These are phyloP conservation scores for Buathra laborator DNA, from an alignment of 2,888 invertebrate genomes.

Conservation along the genomic window DNA sequence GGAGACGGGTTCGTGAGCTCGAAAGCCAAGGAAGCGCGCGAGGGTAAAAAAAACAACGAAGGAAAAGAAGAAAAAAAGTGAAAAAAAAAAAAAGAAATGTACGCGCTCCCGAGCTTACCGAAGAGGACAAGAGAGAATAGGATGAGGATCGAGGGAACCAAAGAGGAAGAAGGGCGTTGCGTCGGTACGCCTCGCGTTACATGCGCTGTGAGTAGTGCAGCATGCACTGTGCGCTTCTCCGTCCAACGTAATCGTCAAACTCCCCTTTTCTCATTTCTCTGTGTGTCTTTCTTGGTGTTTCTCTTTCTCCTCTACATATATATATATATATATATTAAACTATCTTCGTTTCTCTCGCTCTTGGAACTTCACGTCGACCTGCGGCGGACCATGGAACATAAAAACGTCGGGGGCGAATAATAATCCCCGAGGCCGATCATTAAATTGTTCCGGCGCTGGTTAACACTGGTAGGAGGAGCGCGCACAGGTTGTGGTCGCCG, in stretches of 20 bases:
- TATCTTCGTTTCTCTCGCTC: conserved; percentile 28
- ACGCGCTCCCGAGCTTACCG: conserved; percentile 55
- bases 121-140: conserved; percentile 62
- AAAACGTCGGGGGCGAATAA: conserved; percentile 76
- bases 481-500: conserved; percentile 62
- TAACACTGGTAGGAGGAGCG: conserved; percentile 77
- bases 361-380: conserved; percentile 17
- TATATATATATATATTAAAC: not conserved
- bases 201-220: conserved; percentile 43
- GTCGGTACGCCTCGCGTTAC: conserved; percentile 42
- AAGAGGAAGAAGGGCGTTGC: conserved; percentile 52
- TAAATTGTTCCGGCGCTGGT: conserved; percentile 84
- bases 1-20: conserved; percentile 33
- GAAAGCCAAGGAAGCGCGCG: conserved; percentile 42
- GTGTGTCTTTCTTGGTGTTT: not conserved
- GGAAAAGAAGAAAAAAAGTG: not conserved
- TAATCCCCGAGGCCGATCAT: conserved; percentile 81
- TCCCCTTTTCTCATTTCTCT: conserved; percentile 42
- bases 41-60: conserved; percentile 30
- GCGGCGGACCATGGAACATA: conserved; percentile 70
- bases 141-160: conserved; percentile 60
- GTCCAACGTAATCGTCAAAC: conserved; percentile 54
- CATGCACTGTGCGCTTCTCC: conserved; percentile 50
- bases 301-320: not conserved
- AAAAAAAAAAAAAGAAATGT: conserved; percentile 40